These are phyloP conservation scores for Cephus pygmeus DNA, from an alignment of 2,888 invertebrate species.

Conservation along the genomic window DNA sequence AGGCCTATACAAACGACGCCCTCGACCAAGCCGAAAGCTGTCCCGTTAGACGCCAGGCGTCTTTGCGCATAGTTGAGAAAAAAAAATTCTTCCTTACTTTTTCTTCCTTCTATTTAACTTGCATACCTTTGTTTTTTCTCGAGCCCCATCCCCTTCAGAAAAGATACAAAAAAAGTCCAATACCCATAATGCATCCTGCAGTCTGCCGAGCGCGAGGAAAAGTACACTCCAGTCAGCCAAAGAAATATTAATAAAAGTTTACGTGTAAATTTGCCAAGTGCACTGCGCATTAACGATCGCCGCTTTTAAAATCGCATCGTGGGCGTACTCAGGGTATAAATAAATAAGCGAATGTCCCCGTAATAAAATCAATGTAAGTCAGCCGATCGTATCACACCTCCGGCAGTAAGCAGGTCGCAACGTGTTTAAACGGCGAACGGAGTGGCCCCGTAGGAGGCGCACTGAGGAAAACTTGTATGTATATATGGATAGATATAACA, in stretches of 20 bases:
- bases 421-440: conserved; percentile 8
- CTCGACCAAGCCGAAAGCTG: background rate
- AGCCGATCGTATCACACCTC: conserved; percentile 10
- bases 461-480: conserved; percentile 9
- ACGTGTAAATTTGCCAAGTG: background rate
- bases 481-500: conserved; percentile 22
- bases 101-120: background rate
- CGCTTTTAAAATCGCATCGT: background rate
- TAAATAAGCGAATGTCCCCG: background rate
- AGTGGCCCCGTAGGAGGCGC: background rate
- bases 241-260: background rate
- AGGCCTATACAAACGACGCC: background rate
- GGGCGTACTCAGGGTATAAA: background rate
- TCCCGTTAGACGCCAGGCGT: background rate
- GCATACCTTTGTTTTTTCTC: background rate
- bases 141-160: background rate
- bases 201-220: background rate
- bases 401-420: conserved; percentile 13
- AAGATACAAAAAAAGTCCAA: background rate
- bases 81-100: background rate
- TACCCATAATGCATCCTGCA: background rate
- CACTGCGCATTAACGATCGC: background rate
- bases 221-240: background rate
- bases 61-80: background rate
- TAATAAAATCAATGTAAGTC: conserved; percentile 6